Base-by-base conservation (phyloP, 2,888 invertebrate species). In the Sepiola atlantica region DNA sequence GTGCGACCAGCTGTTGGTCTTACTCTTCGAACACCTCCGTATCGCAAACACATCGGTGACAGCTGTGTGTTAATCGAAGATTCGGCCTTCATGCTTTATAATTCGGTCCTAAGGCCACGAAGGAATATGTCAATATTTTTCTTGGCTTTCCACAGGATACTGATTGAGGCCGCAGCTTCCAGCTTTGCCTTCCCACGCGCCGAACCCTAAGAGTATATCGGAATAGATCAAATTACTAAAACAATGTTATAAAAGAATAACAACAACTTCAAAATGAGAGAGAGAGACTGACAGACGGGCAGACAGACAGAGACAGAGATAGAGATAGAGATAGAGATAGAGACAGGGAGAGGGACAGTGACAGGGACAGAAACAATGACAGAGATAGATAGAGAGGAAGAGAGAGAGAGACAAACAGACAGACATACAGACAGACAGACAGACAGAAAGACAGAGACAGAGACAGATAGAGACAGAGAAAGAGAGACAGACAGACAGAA, bases 101-200 rank as follows among this genome's bases (percentile, higher is more conserved):
- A 77, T 77, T 77, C 77, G 12, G 77, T n/a, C 77, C 77, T 77
- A 8, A 77, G 77, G 77, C 77, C 77, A 77, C 77, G 16, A 77
- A 32, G 77, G n/a, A 77, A 77, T 77, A 77, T 77, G 77, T 77
- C 77, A 77, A 77, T 77, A 77, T 77, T 77, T 77, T 77, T 77
- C 77, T 77, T 77, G 18, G 77, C 77, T 77, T 14, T 77, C 77
- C 77, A 77, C n/a, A 6, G n/a, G n/a, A n/a, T 4, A 16, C 77
- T 77, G 77, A 77, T 32, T 77, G 77, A 77, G 77, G 77, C n/a
- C 18, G 77, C 77, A 77, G 77, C 77, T 77, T 77, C 77, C n/a
- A 32, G 77, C 77, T 32, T 16, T 77, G 77, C 77, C 16, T 32
- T 32, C 32, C 77, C 77, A 77, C 77, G 32, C 77, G 77, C n/a